A percentile compares a stretch with the other conserved stretches of the same genome.
Evolutionary conservation across 1,140 invertebrate species (phyloP).

Genomic region (Gryllus bimaculatus): DNA sequence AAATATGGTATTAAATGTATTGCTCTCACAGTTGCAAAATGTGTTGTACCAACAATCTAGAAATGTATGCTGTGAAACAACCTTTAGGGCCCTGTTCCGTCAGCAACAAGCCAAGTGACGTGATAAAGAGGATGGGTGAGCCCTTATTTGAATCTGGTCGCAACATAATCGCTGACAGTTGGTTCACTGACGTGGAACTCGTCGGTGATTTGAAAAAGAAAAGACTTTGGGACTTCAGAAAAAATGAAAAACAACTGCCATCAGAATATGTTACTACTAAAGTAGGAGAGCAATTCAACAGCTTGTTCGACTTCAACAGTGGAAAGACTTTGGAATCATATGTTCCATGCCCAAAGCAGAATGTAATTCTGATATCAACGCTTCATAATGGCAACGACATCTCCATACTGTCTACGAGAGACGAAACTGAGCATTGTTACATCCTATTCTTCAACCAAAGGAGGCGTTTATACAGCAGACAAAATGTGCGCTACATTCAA

Average conservation of each 20-base stretch:
- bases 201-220: neutral
- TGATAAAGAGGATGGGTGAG: constrained; percentile 23
- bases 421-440: too few species aligned
- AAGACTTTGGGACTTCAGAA: neutral
- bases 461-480: too few species aligned
- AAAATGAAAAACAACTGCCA: neutral
- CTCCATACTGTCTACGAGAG: too few species aligned
- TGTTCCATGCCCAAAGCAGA: too few species aligned
- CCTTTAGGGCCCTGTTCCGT: constrained; percentile 26
- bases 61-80: constrained; percentile 28
- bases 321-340: too few species aligned
- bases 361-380: too few species aligned
- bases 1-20: constrained; percentile 38
- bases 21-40: constrained; percentile 26
- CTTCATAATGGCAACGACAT: too few species aligned
- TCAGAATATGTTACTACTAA: too few species aligned
- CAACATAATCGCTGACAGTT: constrained; percentile 29
- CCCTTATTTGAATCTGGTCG: constrained; percentile 25
- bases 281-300: too few species aligned
- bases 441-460: too few species aligned
- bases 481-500: too few species aligned
- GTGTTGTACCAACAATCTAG: constrained; percentile 28
- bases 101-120: constrained; percentile 27
- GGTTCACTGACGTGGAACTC: constrained; percentile 27
- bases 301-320: too few species aligned